Evolutionary conservation across 2,888 invertebrate genomes (phyloP).

Genomic region (Polietes domitor): DNA sequence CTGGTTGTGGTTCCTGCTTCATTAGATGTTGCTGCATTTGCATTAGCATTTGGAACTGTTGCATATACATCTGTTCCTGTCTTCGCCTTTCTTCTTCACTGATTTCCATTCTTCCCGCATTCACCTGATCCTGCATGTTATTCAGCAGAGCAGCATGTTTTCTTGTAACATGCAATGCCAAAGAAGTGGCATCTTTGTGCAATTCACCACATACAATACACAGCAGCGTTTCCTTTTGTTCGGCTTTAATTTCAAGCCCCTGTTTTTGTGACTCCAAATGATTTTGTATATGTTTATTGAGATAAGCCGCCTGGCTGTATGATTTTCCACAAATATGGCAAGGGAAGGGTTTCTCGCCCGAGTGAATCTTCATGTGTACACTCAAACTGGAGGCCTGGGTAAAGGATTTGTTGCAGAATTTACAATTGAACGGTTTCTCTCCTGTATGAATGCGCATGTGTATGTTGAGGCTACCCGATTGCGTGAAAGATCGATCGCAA

Average conservation of each 20-base stretch:
- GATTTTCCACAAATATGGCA: slow-evolving; percentile 79
- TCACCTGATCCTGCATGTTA: slow-evolving; percentile 71
- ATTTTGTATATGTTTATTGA: slow-evolving; percentile 78
- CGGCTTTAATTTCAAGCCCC: slow-evolving; percentile 41
- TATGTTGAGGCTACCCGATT: slow-evolving; percentile 80
- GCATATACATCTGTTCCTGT: slow-evolving; percentile 73
- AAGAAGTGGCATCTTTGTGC: slow-evolving; percentile 76
- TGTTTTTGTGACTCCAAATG: slow-evolving; percentile 71
- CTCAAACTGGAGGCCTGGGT: slow-evolving; percentile 80
- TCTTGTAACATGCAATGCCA: slow-evolving; percentile 78
- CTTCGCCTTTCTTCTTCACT: slow-evolving; percentile 69
- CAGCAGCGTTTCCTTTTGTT: slow-evolving; percentile 72
- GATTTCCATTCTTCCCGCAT: slow-evolving; percentile 47
- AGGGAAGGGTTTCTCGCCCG: slow-evolving; percentile 77
- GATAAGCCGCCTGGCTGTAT: slow-evolving; percentile 79
- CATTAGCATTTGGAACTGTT: slow-evolving; percentile 68
- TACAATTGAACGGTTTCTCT: slow-evolving; percentile 80
- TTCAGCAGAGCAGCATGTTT: slow-evolving; percentile 77
- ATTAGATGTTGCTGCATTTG: slow-evolving; percentile 70
- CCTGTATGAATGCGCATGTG: slow-evolving; percentile 81
- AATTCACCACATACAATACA: slow-evolving; percentile 79
- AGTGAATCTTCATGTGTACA: slow-evolving; percentile 80
- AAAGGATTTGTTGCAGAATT: slow-evolving; percentile 79
- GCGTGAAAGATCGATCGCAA: slow-evolving; percentile 80
- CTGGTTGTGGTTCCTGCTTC: neutral